Conservation (phyloP, 2,888 invertebrate species). For the Caenorhabditis uteleia region DNA sequence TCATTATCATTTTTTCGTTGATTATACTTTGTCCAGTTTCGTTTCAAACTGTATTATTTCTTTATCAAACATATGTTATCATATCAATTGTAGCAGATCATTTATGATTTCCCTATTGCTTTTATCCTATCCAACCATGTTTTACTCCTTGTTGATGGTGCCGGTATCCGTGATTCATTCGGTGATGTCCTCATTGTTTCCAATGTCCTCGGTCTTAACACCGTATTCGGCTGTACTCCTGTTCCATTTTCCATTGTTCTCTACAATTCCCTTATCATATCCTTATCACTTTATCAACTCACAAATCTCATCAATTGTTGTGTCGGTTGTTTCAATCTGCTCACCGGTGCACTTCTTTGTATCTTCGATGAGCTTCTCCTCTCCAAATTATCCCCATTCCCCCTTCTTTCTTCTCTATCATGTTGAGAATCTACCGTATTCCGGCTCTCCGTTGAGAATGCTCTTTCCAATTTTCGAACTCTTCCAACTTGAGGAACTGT, state of each 20-base stretch:
- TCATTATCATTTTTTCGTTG: too few species aligned
- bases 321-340: constrained; percentile 37
- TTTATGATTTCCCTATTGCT: constrained; percentile 22
- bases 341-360: constrained; percentile 44
- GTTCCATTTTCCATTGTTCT: constrained; percentile 21
- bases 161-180: constrained; percentile 24
- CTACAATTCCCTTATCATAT: constrained; percentile 11
- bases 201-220: constrained; percentile 15
- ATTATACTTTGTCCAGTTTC: too few species aligned
- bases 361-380: constrained; percentile 27
- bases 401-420: constrained; percentile 22
- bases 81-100: too few species aligned
- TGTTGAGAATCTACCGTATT: constrained; percentile 34
- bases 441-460: constrained; percentile 26
- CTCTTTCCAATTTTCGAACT: constrained; percentile 36
- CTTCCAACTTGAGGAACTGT: constrained; percentile 27
- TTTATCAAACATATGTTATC: too few species aligned
- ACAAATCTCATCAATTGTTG: constrained; percentile 21
- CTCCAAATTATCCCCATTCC: constrained; percentile 5
- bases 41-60: too few species aligned
- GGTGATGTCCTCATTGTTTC: constrained; percentile 14
- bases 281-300: background rate
- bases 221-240: constrained; percentile 6
- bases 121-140: constrained; percentile 39
- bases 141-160: constrained; percentile 18